A percentile compares a stretch with the other conserved stretches of the same genome.
phyloP scores from a whole-genome alignment of 2,888 invertebrate genomes.

The Brachyptera risi region DNA sequence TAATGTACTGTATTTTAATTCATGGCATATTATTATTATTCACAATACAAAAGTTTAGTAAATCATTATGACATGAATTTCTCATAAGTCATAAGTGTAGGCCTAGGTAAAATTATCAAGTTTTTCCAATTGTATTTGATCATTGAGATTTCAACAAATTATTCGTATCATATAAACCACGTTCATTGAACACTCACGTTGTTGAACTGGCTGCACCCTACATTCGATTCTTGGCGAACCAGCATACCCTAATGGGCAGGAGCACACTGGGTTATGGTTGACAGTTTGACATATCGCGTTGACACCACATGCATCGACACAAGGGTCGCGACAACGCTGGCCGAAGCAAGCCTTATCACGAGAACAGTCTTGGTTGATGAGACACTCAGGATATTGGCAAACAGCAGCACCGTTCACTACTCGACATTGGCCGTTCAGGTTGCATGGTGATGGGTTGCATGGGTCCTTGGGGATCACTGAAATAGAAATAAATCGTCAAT shows the following conservation, averaged over 20 bases:
- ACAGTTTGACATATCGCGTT: slow-evolving; percentile 76
- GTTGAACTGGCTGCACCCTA: slow-evolving; percentile 46
- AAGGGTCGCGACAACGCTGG: slow-evolving; percentile 81
- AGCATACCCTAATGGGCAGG: slow-evolving; percentile 71
- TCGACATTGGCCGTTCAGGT: slow-evolving; percentile 75
- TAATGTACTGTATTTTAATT: too few relatives aligned
- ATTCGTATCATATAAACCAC: too few relatives aligned
- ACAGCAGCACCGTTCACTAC: slow-evolving; percentile 64
- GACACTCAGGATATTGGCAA: slow-evolving; percentile 82
- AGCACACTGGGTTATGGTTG: slow-evolving; percentile 72
- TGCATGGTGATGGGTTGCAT: slow-evolving; percentile 83
- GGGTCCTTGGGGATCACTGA: slow-evolving; percentile 55
- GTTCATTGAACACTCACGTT: slow-evolving; percentile 38
- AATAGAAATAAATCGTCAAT: neutral
- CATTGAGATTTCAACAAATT: too few relatives aligned
- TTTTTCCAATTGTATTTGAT: too few relatives aligned
- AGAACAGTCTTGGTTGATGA: slow-evolving; percentile 84
- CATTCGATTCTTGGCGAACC: slow-evolving; percentile 78
- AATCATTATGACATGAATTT: too few relatives aligned
- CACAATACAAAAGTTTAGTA: too few relatives aligned
- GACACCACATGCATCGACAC: slow-evolving; percentile 74
- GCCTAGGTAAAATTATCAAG: too few relatives aligned
- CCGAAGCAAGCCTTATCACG: slow-evolving; percentile 75
- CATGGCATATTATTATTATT: too few relatives aligned
- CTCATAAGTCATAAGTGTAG: too few relatives aligned